A percentile compares a stretch with the other conserved stretches of the same genome.
Evolutionary conservation across 2,888 invertebrate genomes (phyloP).

Genomic region (Oligia latruncula): DNA sequence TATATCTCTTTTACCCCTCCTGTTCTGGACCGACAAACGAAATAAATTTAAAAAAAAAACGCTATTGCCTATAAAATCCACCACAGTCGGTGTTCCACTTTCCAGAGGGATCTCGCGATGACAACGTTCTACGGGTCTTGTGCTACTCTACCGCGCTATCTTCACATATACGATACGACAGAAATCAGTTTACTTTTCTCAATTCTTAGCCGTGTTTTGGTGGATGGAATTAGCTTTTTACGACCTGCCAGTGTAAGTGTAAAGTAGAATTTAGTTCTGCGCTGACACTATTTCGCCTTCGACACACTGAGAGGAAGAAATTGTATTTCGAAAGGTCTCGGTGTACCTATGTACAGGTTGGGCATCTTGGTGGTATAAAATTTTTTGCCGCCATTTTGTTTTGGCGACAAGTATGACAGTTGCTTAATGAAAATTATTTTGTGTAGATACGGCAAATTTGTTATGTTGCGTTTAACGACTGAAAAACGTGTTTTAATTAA

Average conservation of each 20-base stretch:
- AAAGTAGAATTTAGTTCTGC: background rate
- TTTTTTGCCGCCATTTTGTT: no score
- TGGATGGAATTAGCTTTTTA: conserved; percentile 56
- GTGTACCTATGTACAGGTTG: background rate
- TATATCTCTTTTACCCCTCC: no score
- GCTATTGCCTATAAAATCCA: conserved; percentile 5
- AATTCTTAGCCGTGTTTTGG: conserved; percentile 46
- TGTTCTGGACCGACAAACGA: background rate
- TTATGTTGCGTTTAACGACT: no score
- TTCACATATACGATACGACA: conserved; percentile 61
- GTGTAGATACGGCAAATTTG: no score
- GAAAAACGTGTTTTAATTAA: no score
- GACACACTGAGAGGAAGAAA: background rate
- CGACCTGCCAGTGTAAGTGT: background rate
- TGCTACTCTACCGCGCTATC: conserved; percentile 62
- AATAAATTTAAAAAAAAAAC: conserved; percentile 3
- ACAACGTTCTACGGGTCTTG: conserved; percentile 69
- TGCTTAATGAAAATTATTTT: no score
- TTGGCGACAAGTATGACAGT: no score
- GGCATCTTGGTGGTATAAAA: no score
- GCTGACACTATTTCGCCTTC: background rate
- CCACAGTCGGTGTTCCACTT: conserved; percentile 67
- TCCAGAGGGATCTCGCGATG: conserved; percentile 69
- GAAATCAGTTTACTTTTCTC: conserved; percentile 65
- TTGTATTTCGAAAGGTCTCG: background rate